These are phyloP conservation scores for Megaceryle alcyon DNA, from an alignment of 2,797 vertebrate genomes.

Conservation along the genomic window DNA sequence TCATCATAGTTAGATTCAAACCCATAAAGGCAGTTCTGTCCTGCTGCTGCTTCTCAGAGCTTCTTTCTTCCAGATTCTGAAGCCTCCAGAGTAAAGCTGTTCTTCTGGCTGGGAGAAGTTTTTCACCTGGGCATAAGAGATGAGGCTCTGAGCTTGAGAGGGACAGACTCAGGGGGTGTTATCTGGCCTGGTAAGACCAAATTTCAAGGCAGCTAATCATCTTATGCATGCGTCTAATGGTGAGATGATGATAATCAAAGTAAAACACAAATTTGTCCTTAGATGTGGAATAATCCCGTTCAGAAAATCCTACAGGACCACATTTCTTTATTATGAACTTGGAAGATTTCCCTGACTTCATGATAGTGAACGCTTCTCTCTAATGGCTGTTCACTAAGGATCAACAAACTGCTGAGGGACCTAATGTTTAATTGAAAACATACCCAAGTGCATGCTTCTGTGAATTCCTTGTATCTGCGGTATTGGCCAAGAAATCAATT, in stretches of 20 bases:
- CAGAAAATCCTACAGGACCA: neutral
- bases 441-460: neutral
- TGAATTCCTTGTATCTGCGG: neutral
- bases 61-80: neutral
- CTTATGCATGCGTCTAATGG: neutral
- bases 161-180: neutral
- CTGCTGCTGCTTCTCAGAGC: neutral
- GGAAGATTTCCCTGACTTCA: neutral
- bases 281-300: neutral
- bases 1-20: conserved; percentile 26
- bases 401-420: neutral
- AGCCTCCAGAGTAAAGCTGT: neutral
- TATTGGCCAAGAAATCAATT: neutral
- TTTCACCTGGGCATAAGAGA: neutral
- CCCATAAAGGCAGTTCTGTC: neutral
- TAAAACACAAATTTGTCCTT: neutral
- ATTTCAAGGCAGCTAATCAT: neutral
- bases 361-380: neutral
- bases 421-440: neutral
- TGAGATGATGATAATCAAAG: neutral
- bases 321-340: neutral
- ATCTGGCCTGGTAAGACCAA: neutral
- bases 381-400: neutral
- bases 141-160: neutral
- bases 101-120: neutral